Conservation (phyloP, 2,888 invertebrate species). For the Plagodis pulveraria region DNA sequence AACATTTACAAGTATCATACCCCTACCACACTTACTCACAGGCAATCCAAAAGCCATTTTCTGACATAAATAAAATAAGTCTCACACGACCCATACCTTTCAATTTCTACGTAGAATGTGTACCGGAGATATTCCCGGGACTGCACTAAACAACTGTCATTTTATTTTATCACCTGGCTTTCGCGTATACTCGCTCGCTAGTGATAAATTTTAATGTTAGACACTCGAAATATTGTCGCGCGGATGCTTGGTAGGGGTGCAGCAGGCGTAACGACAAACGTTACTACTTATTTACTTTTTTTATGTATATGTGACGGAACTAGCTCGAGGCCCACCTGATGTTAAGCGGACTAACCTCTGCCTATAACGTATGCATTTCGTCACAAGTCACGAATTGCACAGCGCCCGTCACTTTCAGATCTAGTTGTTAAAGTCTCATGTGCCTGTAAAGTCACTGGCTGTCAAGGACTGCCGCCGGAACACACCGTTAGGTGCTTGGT, state of each 20-base stretch:
- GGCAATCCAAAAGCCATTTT: conserved; percentile 80
- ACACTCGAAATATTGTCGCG: conserved; percentile 75
- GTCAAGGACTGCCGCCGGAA: no score
- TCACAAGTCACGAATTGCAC: no score
- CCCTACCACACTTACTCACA: conserved; percentile 61
- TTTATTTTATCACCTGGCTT: conserved; percentile 83
- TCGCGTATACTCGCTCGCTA: conserved; percentile 74
- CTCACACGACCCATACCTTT: conserved; percentile 81
- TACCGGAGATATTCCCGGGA: conserved; percentile 73
- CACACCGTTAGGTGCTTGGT: no score
- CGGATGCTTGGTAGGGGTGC: conserved; percentile 35
- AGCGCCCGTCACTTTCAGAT: no score
- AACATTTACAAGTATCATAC: conserved; percentile 38
- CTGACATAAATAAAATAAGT: conserved; percentile 79
- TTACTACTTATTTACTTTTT: background rate
- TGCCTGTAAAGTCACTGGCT: no score
- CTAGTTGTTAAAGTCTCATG: no score
- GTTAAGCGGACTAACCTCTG: no score
- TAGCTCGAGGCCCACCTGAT: no score
- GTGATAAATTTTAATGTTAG: conserved; percentile 82
- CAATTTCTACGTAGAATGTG: conserved; percentile 73
- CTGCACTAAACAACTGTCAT: conserved; percentile 84
- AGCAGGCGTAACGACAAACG: background rate
- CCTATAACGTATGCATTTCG: no score
- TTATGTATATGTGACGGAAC: no score